These are phyloP conservation scores for Elaphurus davidianus DNA, from an alignment of 2,113 vertebrate species.

Conservation along the genomic window DNA sequence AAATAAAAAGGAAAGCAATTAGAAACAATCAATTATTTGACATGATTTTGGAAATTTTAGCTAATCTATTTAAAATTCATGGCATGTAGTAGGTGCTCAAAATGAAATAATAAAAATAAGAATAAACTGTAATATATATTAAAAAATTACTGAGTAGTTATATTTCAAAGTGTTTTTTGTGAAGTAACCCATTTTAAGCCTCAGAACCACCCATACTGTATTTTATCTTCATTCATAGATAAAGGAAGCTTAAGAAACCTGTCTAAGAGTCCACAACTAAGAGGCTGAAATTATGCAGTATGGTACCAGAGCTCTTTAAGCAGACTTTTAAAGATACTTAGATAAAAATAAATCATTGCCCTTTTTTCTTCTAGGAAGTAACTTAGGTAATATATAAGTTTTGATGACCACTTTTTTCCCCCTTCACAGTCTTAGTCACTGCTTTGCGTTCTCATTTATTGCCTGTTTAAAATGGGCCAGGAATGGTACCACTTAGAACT, in stretches of 20 bases:
- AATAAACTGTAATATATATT: not conserved
- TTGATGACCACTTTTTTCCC: not conserved
- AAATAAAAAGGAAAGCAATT: not conserved
- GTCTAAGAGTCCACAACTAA: not conserved
- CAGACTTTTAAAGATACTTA: not conserved
- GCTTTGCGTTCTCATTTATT: not conserved
- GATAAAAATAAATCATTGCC: not conserved
- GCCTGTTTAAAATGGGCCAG: not conserved
- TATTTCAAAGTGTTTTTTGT: not conserved
- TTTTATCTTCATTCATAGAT: not conserved
- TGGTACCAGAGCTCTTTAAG: not conserved
- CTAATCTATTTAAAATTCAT: not conserved
- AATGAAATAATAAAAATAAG: not conserved
- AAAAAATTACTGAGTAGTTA: not conserved
- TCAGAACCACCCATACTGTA: not conserved
- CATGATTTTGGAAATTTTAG: constrained; percentile 1
- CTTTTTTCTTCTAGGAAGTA: not conserved
- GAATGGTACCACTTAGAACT: not conserved
- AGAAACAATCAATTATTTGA: not conserved
- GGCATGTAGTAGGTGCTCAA: not conserved
- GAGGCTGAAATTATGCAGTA: not conserved
- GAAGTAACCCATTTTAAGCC: not conserved
- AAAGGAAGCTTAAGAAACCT: not conserved
- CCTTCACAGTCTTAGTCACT: not conserved
- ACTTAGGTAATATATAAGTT: not conserved